Percentiles rank a stretch among this genome's conserved stretches.
Evolutionary conservation across 2,888 invertebrate genomes (phyloP).

Genomic region (Lomographa bimaculata): DNA sequence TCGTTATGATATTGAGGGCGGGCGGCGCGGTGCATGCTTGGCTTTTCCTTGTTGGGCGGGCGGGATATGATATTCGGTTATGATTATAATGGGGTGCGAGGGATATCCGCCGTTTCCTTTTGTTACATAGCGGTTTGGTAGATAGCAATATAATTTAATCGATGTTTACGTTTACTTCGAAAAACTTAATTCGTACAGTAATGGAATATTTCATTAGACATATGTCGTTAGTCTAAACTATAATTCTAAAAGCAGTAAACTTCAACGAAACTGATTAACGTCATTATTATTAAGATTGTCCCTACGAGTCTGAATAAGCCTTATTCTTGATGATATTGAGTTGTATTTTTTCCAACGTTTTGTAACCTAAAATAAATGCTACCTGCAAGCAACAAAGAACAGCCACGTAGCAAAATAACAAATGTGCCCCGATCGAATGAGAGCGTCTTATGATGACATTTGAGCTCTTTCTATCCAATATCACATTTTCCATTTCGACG

Average conservation of each 20-base stretch:
- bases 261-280: no score
- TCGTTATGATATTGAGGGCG: constrained; percentile 83
- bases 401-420: constrained; percentile 24
- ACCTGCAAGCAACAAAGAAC: constrained; percentile 19
- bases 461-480: constrained; percentile 58
- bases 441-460: constrained; percentile 58
- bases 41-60: constrained; percentile 76
- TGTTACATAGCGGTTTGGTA: constrained; percentile 34
- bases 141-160: constrained; percentile 10
- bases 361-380: constrained; percentile 15
- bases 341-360: constrained; percentile 13
- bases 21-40: constrained; percentile 58
- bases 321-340: no score
- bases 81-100: constrained; percentile 71
- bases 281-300: no score
- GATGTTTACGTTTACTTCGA: no score
- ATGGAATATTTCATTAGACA: no score
- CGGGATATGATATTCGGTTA: constrained; percentile 78
- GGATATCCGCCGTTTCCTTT: constrained; percentile 34
- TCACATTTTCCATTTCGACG: constrained; percentile 62
- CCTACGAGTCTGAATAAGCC: no score
- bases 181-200: no score
- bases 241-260: no score
- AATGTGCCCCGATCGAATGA: constrained; percentile 36
- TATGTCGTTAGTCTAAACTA: no score